Evolutionary conservation across 2,888 invertebrate species (phyloP), one percentile per base, ranked within the genome.

Genomic region (Athetis lepigone): DNA sequence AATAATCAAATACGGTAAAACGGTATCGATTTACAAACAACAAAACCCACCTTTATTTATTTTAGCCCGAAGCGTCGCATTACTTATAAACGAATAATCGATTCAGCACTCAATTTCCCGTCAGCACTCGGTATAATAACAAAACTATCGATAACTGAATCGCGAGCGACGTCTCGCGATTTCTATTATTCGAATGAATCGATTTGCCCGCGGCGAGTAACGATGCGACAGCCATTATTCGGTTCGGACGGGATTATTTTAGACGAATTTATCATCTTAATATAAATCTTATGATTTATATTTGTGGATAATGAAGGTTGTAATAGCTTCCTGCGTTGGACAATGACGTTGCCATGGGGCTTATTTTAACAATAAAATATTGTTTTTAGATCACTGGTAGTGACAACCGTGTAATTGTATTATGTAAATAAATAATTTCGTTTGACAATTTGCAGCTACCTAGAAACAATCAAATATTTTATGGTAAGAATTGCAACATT

Each of bases 141-240:
- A 87, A 88, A 90, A 84, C 87, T 88, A 90, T 90, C 88, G 88
- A 86, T 84, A 83, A 80, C 80, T 87, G 88, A 88, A 90, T 89
- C 87, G 88, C 83, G 78, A 77, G 68, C 81, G 86, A 87, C 86
- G 82, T 82, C 76, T 80, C 72, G 78, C 80, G 86, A 86, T 88
- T 90, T 91, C 90, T 88, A 91, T 90, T 90, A 91, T 90, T 86
- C 83, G 83, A 84, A 87, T 83, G 80, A 80, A 85, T 83, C 83
- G 88, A 86, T 86, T 86, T 82, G 86, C 88, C 85, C 79, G 81
- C 61, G 83, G 88, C 84, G 73, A 74, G 79, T 77, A 80, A 77
- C 82, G 77, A 81, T 75, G 85, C 79, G 88, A 89, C 88, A 88
- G 84, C 84, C 85, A 87, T 88, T 87, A 86, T 85, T 82, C 82